Evolutionary conservation across 2,797 vertebrate genomes (phyloP).

Genomic region (Tragelaphus oryx): DNA sequence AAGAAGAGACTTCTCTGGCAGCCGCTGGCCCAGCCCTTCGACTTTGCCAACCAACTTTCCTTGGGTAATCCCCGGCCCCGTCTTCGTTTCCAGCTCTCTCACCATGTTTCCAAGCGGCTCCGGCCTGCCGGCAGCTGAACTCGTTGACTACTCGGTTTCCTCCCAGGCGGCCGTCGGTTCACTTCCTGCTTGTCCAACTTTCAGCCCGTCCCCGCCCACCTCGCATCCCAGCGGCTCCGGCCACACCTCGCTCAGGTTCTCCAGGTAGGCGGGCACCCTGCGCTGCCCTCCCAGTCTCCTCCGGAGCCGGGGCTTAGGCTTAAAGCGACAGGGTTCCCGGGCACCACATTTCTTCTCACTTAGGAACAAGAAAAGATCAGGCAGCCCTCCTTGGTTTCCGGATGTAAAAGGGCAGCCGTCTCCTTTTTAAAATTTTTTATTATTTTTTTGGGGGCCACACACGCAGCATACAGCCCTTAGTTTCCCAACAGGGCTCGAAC

Average conservation of each 20-base stretch:
- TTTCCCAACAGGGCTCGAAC: not conserved
- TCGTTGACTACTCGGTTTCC: constrained; percentile 10
- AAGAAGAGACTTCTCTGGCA: not conserved
- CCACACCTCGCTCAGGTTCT: constrained; percentile 66
- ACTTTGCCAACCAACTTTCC: not conserved
- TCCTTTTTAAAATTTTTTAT: not conserved
- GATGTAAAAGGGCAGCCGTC: not conserved
- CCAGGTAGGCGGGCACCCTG: constrained; percentile 50
- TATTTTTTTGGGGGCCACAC: not conserved
- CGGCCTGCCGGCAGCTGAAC: constrained; percentile 22
- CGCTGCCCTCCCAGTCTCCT: not conserved
- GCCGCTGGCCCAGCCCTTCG: not conserved
- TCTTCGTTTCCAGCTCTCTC: constrained; percentile 7
- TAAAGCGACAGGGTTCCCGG: constrained; percentile 22
- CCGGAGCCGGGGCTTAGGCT: not conserved
- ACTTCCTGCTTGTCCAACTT: constrained; percentile 73
- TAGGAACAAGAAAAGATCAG: not conserved
- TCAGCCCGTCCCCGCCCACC: constrained; percentile 48
- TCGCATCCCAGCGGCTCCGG: not conserved
- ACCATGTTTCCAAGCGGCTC: constrained; percentile 57
- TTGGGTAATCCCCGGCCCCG: not conserved
- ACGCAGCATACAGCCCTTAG: not conserved
- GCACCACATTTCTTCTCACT: not conserved
- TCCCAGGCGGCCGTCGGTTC: constrained; percentile 6
- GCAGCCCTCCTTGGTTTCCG: not conserved